Percentiles rank a stretch among this genome's conserved stretches.
Conservation (phyloP, 2,113 vertebrate genomes). For the Danio rerio region GRCz12tu NC_133181.1:36107501-36108000, state of each 20-base stretch:
- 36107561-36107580: slow-evolving; percentile 47
- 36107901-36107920: too few relatives aligned
- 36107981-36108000: too few relatives aligned
- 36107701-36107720: slow-evolving; percentile 48
- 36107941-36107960: too few relatives aligned
- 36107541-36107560: slow-evolving; percentile 55
- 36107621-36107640: slow-evolving; percentile 21
- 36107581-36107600: slow-evolving; percentile 54
- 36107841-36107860: background rate
- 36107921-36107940: too few relatives aligned
- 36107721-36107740: slow-evolving; percentile 27
- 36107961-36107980: too few relatives aligned
- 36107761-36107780: slow-evolving; percentile 26
- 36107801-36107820: slow-evolving; percentile 8
- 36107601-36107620: slow-evolving; percentile 39
- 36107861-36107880: background rate
- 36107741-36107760: slow-evolving; percentile 15
- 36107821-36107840: background rate
- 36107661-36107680: slow-evolving; percentile 33
- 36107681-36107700: slow-evolving; percentile 43
- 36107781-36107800: slow-evolving; percentile 32
- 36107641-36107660: slow-evolving; percentile 50
- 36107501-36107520: slow-evolving; percentile 53
- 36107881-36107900: background rate
- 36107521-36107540: slow-evolving; percentile 53